These are phyloP conservation scores for Drosophila neutralis DNA, from an alignment of 2,888 invertebrate species.

Conservation along the genomic window DNA sequence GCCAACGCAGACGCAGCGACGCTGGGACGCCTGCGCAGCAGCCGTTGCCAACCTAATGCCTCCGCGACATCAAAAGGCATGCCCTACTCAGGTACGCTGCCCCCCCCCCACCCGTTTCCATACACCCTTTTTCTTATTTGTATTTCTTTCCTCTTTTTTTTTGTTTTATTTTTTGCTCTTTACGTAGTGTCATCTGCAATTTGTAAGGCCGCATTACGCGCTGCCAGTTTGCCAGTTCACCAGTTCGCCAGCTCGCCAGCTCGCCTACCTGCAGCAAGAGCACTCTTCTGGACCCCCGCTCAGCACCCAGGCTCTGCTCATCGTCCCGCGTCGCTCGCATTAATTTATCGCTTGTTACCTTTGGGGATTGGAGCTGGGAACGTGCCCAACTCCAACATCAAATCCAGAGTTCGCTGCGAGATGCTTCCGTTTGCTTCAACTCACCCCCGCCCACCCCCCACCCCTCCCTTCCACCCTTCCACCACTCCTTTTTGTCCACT, in stretches of 20 bases:
- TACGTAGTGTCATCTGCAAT: slow-evolving; percentile 63
- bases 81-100: slow-evolving; percentile 23
- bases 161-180: slow-evolving; percentile 18
- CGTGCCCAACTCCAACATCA: slow-evolving; percentile 40
- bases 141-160: neutral
- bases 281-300: neutral
- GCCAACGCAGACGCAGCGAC: slow-evolving; percentile 58
- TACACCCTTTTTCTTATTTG: neutral
- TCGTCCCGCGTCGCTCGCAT: slow-evolving; percentile 25
- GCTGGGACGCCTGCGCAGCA: slow-evolving; percentile 65
- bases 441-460: slow-evolving; percentile 6
- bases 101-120: neutral
- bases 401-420: slow-evolving; percentile 8
- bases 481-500: slow-evolving; percentile 7
- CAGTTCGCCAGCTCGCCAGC: neutral
- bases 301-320: neutral
- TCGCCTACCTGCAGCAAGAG: slow-evolving; percentile 2
- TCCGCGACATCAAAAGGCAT: slow-evolving; percentile 48
- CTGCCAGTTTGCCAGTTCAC: slow-evolving; percentile 2
- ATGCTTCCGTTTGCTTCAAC: slow-evolving; percentile 59
- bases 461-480: slow-evolving; percentile 1
- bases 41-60: slow-evolving; percentile 68
- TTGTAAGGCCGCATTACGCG: slow-evolving; percentile 61
- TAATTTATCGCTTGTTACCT: slow-evolving; percentile 56
- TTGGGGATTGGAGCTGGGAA: slow-evolving; percentile 40